Evolutionary conservation across 2,113 vertebrate genomes (phyloP).

Genomic region (Lynx canadensis): DNA sequence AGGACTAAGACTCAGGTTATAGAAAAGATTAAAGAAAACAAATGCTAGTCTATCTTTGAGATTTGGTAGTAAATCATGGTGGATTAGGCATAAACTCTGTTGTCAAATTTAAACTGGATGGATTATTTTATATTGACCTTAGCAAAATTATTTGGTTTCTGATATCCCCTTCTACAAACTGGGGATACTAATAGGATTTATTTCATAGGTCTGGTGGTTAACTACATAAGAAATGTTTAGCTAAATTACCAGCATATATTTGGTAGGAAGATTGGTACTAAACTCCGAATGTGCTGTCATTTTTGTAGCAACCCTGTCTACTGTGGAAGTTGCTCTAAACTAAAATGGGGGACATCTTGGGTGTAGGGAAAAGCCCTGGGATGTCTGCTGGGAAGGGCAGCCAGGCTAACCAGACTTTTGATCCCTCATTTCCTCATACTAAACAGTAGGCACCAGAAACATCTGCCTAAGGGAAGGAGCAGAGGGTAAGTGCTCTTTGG

Average conservation of each 20-base stretch:
- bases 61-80: neutral
- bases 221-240: neutral
- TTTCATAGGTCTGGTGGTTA: neutral
- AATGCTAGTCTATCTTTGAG: neutral
- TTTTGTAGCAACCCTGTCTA: neutral
- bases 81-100: fast-evolving
- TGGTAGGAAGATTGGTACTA: neutral
- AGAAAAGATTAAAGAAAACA: neutral
- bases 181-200: neutral
- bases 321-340: neutral
- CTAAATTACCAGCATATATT: neutral
- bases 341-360: neutral
- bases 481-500: fast-evolving
- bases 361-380: neutral
- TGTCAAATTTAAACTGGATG: neutral
- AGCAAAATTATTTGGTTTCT: neutral
- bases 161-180: neutral
- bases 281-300: neutral
- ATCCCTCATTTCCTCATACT: neutral
- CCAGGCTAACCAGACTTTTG: neutral
- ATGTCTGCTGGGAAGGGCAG: neutral
- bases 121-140: neutral
- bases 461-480: neutral
- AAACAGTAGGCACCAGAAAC: neutral
- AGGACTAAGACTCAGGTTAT: neutral